Evolutionary conservation across 2,113 vertebrate genomes (phyloP), one percentile per base, ranked within the genome.

Genomic region (Oncorhynchus clarkii): DNA sequence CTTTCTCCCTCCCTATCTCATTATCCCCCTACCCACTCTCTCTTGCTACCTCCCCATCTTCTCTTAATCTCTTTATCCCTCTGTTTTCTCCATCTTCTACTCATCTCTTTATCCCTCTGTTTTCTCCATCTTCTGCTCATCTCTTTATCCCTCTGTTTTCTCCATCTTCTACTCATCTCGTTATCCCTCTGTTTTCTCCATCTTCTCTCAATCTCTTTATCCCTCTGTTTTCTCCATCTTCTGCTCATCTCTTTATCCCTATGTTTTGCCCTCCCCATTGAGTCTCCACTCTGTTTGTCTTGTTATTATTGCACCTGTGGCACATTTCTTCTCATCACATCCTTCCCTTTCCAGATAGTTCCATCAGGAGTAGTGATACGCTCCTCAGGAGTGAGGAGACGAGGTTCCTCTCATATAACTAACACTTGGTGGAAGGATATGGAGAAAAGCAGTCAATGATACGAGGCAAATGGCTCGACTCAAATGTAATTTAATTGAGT

Each of bases 261-360:
- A 8, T 65, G 22, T 24, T 27, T 65, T 11, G n/a, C 64, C 3
- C 24, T 65, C 24, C 7, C 48, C 9, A 12, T 51, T 13, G 9
- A 11, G 20, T n/a, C 59, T 60, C 59, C 59, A n/a, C 18, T 60
- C 20, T 57, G 13, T 22, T 14, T 20, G 59, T 60, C 59, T 60
- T 60, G 59, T 60, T 60, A 60, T 14, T 18, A 60, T 22, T 20
- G 64, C 12, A 66, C 64, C 64, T 29, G 64, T 66, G 26, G 64
- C 8, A n/a, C 64, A 66, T 27, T 3, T 27, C 22, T 16, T 13
- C 22, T 9, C 4, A 29, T 8, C 65, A 31, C 66, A 73, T 77
- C 31, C 5, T 34, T 34, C 1, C 31, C 31, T 34, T 34, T 81
- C 67, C 72, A 7, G 72, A 77, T 71, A 12, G 24, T 57, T 72